Percentiles rank a stretch among this genome's conserved stretches.
Evolutionary conservation across 2,888 invertebrate genomes (phyloP).

Genomic region (Crossocerus cetratus): DNA sequence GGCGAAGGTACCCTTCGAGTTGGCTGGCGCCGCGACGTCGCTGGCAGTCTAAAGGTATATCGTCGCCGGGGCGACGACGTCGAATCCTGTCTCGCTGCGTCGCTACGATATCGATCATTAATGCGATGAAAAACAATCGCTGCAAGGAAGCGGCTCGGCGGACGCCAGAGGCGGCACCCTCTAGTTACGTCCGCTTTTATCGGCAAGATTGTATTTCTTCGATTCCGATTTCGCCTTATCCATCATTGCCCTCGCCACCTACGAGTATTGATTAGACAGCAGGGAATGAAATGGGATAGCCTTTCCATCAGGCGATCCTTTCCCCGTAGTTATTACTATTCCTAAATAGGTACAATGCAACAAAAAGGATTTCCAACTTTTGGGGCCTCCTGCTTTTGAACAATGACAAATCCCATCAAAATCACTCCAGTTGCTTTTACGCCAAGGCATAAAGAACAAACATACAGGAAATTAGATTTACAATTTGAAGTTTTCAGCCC

Average conservation of each 20-base stretch:
- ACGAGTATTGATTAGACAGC: conserved; percentile 31
- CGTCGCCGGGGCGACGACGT: conserved; percentile 43
- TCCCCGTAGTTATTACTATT: too few species aligned
- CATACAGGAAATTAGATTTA: too few species aligned
- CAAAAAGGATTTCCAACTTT: too few species aligned
- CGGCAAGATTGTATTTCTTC: conserved; percentile 45
- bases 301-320: background rate
- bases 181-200: conserved; percentile 42
- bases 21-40: conserved; percentile 64
- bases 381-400: too few species aligned
- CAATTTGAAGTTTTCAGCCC: too few species aligned
- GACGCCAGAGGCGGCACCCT: conserved; percentile 17
- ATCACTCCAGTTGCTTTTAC: too few species aligned
- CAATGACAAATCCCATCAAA: too few species aligned
- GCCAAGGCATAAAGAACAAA: too few species aligned
- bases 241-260: conserved; percentile 25
- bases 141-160: conserved; percentile 2
- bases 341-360: too few species aligned
- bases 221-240: conserved; percentile 38
- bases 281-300: conserved; percentile 1
- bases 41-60: conserved; percentile 51
- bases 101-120: conserved; percentile 58
- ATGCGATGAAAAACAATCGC: conserved; percentile 54
- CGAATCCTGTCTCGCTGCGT: conserved; percentile 45
- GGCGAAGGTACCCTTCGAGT: conserved; percentile 49